phyloP scores from a whole-genome alignment of 2,113 vertebrate genomes.

The Plectropomus leopardus region DNA sequence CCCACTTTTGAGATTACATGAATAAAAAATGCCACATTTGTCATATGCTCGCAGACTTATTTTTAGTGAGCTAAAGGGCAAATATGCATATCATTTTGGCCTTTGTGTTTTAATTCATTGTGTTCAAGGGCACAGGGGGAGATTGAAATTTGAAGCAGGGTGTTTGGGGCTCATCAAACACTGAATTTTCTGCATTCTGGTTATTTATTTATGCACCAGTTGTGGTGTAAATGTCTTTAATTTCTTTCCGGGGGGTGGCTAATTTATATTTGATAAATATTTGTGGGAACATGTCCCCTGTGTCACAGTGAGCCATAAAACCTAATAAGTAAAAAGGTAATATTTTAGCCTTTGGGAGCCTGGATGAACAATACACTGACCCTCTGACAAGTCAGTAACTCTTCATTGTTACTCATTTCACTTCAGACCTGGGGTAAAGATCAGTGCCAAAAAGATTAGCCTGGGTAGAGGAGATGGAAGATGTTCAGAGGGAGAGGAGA shows the following conservation, averaged over 20 bases:
- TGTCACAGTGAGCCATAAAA: constrained; percentile 1
- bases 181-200: too few species aligned
- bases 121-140: too few species aligned
- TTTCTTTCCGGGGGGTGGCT: too few species aligned
- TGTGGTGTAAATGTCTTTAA: too few species aligned
- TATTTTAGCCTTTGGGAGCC: constrained; percentile 14
- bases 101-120: too few species aligned
- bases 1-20: neutral
- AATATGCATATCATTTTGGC: neutral
- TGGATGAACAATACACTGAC: constrained; percentile 32
- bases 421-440: constrained; percentile 17
- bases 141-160: too few species aligned
- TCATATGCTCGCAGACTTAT: neutral
- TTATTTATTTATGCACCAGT: too few species aligned
- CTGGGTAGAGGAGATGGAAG: neutral
- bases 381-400: constrained; percentile 26
- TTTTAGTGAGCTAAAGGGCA: neutral
- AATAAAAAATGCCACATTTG: constrained; percentile 14
- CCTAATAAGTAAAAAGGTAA: constrained; percentile 5
- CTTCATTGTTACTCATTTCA: constrained; percentile 35
- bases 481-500: neutral
- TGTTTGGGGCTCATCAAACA: too few species aligned
- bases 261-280: too few species aligned
- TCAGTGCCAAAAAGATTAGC: constrained; percentile 6
- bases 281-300: too few species aligned